Evolutionary conservation across 2,888 invertebrate species (phyloP).

Genomic region (Lasioglossum leucozonium): DNA sequence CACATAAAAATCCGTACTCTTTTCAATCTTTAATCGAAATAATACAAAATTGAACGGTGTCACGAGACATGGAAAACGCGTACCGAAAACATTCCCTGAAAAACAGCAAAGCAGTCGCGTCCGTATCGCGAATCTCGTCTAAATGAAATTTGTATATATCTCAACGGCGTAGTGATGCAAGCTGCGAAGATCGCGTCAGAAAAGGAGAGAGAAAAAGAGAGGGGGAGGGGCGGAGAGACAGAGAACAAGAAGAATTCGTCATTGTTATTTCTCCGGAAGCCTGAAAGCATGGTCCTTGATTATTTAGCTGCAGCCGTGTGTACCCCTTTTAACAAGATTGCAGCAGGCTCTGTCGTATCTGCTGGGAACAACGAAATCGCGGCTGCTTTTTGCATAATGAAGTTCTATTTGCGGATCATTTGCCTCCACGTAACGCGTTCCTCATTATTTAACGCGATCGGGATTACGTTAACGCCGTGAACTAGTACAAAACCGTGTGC

Average conservation of each 20-base stretch:
- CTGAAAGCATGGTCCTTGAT: constrained; percentile 5
- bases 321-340: constrained; percentile 17
- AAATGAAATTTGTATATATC: background rate
- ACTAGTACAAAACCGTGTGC: background rate
- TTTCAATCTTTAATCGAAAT: background rate
- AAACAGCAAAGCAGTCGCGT: too few species aligned
- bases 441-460: background rate
- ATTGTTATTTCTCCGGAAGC: background rate
- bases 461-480: background rate
- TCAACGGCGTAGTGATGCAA: background rate
- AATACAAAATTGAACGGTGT: background rate
- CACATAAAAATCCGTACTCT: background rate
- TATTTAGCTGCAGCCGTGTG: constrained; percentile 2
- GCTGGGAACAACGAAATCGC: background rate
- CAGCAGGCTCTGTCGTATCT: background rate
- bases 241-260: background rate
- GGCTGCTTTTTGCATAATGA: constrained; percentile 4
- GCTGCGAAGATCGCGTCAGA: background rate
- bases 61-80: background rate
- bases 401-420: constrained; percentile 1
- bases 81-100: constrained; percentile 1
- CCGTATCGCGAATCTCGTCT: background rate
- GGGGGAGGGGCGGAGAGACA: background rate
- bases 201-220: background rate
- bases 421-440: background rate